Evolutionary conservation across 37 sponge, comb jelly and placozoan genomes (phyloP).

Genomic region (Halichondria panicea): DNA sequence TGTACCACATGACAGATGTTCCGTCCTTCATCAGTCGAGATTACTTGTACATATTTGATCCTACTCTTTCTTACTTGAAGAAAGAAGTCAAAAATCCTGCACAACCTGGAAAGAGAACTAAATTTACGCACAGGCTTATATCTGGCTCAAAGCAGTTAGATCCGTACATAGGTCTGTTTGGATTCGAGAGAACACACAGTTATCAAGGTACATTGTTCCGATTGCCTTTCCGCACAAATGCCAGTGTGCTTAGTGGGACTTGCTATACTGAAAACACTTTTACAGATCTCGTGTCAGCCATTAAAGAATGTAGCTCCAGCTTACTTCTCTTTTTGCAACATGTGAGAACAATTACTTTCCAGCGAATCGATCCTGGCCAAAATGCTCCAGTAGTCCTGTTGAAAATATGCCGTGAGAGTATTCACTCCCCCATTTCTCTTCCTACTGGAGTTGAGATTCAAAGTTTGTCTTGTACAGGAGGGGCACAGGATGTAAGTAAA

Average conservation of each 20-base stretch:
- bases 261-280: constrained; percentile 19
- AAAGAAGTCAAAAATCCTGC: constrained; percentile 26
- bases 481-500: too few species aligned
- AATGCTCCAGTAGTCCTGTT: background rate
- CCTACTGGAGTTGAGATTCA: too few species aligned
- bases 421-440: constrained; percentile 38
- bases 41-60: constrained; percentile 67
- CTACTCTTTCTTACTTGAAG: constrained; percentile 40
- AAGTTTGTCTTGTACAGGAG: too few species aligned
- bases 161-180: constrained; percentile 62
- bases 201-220: constrained; percentile 76
- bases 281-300: constrained; percentile 1
- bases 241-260: constrained; percentile 51
- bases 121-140: constrained; percentile 14
- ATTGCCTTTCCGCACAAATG: constrained; percentile 65
- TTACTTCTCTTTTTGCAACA: constrained; percentile 64
- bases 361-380: constrained; percentile 8
- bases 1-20: constrained; percentile 63
- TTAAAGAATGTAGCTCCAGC: constrained; percentile 19
- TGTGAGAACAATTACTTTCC: constrained; percentile 42
- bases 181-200: constrained; percentile 3
- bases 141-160: constrained; percentile 32
- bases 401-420: constrained; percentile 34
- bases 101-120: constrained; percentile 56
- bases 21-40: constrained; percentile 68